Base-by-base conservation (phyloP, 2,888 invertebrate species). In the Acrocera orbiculus region DNA sequence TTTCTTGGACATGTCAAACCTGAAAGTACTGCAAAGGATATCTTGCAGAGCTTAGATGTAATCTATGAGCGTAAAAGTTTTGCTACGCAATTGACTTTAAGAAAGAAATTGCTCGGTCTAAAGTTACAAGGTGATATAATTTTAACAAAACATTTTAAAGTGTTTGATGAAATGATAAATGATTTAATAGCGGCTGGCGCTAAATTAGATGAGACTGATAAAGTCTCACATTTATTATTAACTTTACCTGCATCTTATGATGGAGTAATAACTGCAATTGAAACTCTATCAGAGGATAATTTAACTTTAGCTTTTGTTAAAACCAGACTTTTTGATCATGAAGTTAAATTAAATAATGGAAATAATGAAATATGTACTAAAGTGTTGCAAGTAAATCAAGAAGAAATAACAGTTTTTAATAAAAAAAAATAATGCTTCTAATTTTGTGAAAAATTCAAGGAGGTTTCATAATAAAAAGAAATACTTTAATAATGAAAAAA, bases 131-230 rank as follows among this genome's bases (percentile, higher is more conserved):
- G 19, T n/a, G 30, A 30, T 30, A 5, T 16, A 17, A 5, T 4
- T 11, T 17, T 32, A n/a, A 8, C 7, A 4, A 25, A 32, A 16
- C 16, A 32, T 26, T 32, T 32, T 26, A 25, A n/a, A n/a, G 20
- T 24, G 8, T 31, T 31, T 14, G 22, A 22, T 31, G 24, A 31
- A 3, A 23, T 22, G 3, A 31, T 31, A n/a, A 20, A 22, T 24
- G 31, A 31, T n/a, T 15, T 31, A 15, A 7, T 15, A 31, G 24
- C 31, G 14, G 19, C 31, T 10, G 31, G 31, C 23, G 39, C 35
- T 19, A 34, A 22, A 29, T n/a, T 37, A 10, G 29, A n/a, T n/a
- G n/a, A n/a, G n/a, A n/a, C n/a, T n/a, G n/a, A n/a, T n/a, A n/a
- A n/a, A n/a, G n/a, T n/a, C n/a, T n/a, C n/a, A n/a, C n/a, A n/a